Base-by-base conservation (phyloP, 2,888 invertebrate genomes). In the Bimastos eiseni region DNA sequence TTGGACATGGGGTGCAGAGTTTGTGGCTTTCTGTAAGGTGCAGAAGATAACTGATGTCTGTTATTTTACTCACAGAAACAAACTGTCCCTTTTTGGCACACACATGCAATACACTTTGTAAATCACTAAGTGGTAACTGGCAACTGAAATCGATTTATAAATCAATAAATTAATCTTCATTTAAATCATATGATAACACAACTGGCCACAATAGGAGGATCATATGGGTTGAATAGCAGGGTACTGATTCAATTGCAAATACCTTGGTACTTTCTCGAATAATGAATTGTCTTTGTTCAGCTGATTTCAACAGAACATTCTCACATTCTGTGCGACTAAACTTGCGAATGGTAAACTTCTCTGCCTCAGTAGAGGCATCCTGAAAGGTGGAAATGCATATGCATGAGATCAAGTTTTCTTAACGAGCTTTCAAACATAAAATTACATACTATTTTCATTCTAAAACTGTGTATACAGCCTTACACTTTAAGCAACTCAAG, bases 221-320 rank as follows among this genome's bases (percentile, higher is more conserved):
- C 49, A 49, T 49, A 49, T 19, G 11, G 19, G 44, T 44, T 49
- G 49, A 19, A 49, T 21, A 6, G 49, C 24, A 49, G 49, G 49
- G 15, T 70, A 70, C 30, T n/a, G n/a, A 70, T 13, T 70, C 11
- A 70, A 70, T 70, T 70, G 11, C 70, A 70, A 70, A 8, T 34
- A 86, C 86, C 86, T 86, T 86, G 86, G 86, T 86, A 34, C 86
- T 86, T 36, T 86, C 86, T 34, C 86, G 86, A 86, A 86, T 86
- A 24, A 86, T 30, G 86, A 36, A 86, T 33, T 86, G 86, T 21
- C 34, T 34, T 34, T 86, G 34, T 34, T 34, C 6, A 13, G 34
- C 86, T 36, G 86, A 86, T 86, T 86, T 86, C 21, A 86, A 24
- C 34, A 86, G 86, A 37, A 86, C 37, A 34, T 86, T 86, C 86